A percentile compares a stretch with the other conserved stretches of the same genome.
Conservation (phyloP, 2,888 invertebrate genomes). For the Pteria penguin region DNA sequence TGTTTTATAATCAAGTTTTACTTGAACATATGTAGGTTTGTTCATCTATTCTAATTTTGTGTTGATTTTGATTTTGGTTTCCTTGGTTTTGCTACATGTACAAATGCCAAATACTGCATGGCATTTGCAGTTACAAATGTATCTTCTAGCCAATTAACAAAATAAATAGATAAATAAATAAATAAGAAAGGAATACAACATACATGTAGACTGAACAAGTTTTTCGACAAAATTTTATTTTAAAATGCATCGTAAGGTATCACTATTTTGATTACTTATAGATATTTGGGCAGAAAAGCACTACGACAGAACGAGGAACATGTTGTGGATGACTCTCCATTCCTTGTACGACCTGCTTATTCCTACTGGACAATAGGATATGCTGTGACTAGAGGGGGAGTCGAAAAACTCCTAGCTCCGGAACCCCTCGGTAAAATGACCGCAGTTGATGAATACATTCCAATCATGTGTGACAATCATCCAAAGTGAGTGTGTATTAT, state of each 20-base stretch:
- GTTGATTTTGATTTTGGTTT: too few relatives aligned
- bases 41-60: too few relatives aligned
- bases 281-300: slow-evolving; percentile 13
- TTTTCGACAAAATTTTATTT: background rate
- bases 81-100: too few relatives aligned
- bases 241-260: background rate
- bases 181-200: too few relatives aligned
- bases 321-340: background rate
- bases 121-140: too few relatives aligned
- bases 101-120: too few relatives aligned
- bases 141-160: too few relatives aligned
- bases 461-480: slow-evolving; percentile 18
- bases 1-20: too few relatives aligned
- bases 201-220: too few relatives aligned
- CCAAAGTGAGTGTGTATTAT: slow-evolving; percentile 12
- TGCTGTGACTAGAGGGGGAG: background rate
- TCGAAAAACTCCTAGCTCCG: background rate
- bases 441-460: slow-evolving; percentile 2
- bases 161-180: too few relatives aligned
- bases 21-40: too few relatives aligned
- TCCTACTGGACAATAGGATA: slow-evolving; percentile 22
- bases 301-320: background rate
- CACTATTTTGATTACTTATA: background rate
- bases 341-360: slow-evolving; percentile 9
- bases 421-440: background rate